Evolutionary conservation across 2,797 vertebrate genomes (phyloP), one percentile per base, ranked within the genome.

Genomic region (Leptodactylus fallax): DNA sequence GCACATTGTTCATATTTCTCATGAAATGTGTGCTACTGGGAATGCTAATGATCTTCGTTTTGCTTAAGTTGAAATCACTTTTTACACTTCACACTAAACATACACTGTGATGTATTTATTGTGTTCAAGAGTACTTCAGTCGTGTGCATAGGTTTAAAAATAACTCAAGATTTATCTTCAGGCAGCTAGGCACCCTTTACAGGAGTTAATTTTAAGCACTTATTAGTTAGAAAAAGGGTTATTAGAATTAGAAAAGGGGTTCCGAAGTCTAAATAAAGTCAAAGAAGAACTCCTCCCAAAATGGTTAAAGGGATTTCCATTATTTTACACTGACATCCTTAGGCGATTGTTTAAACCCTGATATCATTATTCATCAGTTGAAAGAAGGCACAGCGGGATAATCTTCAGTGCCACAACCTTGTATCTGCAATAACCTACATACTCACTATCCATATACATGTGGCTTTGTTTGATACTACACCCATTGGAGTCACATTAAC

Each of bases 41-140:
- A 87, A 90, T 85, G 6, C 91, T 95, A 94, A 95, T 91, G 91
- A 95, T 91, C 87, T 88, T 91, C 92, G 91, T 6, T 0, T 92
- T 91, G 88, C 93, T 91, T 86, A 91, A 91, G 93, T 92, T 92
- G 84, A 88, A 90, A 91, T 90, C 90, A 91, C 91, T 81, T 58
- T 80, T 87, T 87, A 61, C 81, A 65, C 79, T 82, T 89, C 72
- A 78, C 16, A 69, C 16, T 86, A 89, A 89, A 85, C 83, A 85
- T 51, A 58, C 60, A 81, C 49, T 71, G 51, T 77, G 27, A 27
- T 58, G 82, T 78, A 21, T 82, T 36, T 16, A 53, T 86, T 86
- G 63, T 78, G 23, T 71, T 82, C 60, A 69, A 82, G 58, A 76
- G 81, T 25, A 47, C 49, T 84, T 78, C 61, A 69, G 21, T 71